Conservation (phyloP, 2,888 invertebrate species). For the Athalia cordata region DNA sequence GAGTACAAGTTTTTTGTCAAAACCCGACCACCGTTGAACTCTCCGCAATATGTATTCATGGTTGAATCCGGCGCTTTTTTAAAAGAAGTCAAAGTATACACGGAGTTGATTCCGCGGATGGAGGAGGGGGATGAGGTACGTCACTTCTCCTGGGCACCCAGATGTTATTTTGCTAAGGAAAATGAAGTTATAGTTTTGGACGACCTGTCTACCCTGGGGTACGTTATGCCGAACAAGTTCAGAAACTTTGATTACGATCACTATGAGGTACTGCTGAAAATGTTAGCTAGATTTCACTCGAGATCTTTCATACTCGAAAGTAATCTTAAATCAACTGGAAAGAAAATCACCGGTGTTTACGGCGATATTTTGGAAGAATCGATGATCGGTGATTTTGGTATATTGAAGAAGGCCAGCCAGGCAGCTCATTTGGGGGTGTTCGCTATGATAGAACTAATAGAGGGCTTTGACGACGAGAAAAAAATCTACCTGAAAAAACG, state of each 20-base stretch:
- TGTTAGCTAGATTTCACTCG: slow-evolving; percentile 63
- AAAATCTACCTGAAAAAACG: slow-evolving; percentile 56
- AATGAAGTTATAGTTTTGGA: slow-evolving; percentile 60
- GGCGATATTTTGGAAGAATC: slow-evolving; percentile 54
- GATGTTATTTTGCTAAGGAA: slow-evolving; percentile 56
- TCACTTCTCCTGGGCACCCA: slow-evolving; percentile 55
- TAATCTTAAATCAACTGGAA: slow-evolving; percentile 47
- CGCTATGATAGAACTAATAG: slow-evolving; percentile 60
- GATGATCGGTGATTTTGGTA: slow-evolving; percentile 59
- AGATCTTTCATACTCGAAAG: slow-evolving; percentile 62
- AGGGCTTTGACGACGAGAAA: slow-evolving; percentile 52
- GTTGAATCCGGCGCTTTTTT: slow-evolving; percentile 55
- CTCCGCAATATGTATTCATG: slow-evolving; percentile 58
- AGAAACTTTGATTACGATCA: slow-evolving; percentile 60
- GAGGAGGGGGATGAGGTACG: slow-evolving; percentile 39
- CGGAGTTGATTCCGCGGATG: slow-evolving; percentile 61
- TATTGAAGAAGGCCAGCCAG: slow-evolving; percentile 51
- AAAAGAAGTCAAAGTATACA: slow-evolving; percentile 64
- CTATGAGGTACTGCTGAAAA: slow-evolving; percentile 52
- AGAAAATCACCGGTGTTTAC: slow-evolving; percentile 53
- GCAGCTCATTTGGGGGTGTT: slow-evolving; percentile 53
- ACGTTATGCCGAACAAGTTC: slow-evolving; percentile 56
- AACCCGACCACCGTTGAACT: slow-evolving; percentile 57
- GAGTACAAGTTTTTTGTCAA: slow-evolving; percentile 64
- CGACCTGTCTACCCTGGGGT: slow-evolving; percentile 57